Evolutionary conservation across 2,113 vertebrate genomes (phyloP), one percentile per base, ranked within the genome.

Genomic region (Cyprinus carpio): DNA sequence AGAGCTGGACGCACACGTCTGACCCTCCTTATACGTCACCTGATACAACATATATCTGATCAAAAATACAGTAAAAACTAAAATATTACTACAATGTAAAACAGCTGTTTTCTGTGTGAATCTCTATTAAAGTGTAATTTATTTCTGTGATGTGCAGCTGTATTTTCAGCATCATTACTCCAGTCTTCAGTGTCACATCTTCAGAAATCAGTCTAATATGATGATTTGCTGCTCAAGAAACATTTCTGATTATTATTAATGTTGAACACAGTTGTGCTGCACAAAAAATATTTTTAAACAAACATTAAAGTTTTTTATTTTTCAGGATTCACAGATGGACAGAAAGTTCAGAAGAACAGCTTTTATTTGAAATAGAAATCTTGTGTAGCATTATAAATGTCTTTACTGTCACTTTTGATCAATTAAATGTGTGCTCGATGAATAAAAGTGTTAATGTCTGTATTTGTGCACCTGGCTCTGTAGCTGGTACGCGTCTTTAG

Each of bases 1-100:
- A 71, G 92, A 92, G 58, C 92, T 94, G 75, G 92, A 91, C 75
- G 94, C 92, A 58, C 92, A 90, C 25, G 92, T 92, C 89, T 96
- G 96, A 81, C 91, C 88, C 76, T 93, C 94, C 91, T 96, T 96
- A 86, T 97, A 97, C 82, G 94, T 95, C 64, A 92, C 90, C 96
- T 97, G 46, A 25, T 46, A 51, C 9, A 60, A 56, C 27, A n/a
- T 60, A 10, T 60, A 60, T 23, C 8, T 56, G 18, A 56, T 60
- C 23, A 60, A 9, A 60, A 58, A 23, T n/a, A 58, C 6, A 58
- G 54, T 9, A n/a, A 23, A 23, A 60, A 10, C 0, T 60, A 0
- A 23, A 10, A 60, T 60, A n/a, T 60, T n/a, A 10, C 9, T 60
- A 10, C 0, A 4, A 60, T 60, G 0, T n/a, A 4, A 60, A 60